These are phyloP conservation scores for Tursiops truncatus DNA, from an alignment of 2,113 vertebrate species.

Conservation along the genomic window DNA sequence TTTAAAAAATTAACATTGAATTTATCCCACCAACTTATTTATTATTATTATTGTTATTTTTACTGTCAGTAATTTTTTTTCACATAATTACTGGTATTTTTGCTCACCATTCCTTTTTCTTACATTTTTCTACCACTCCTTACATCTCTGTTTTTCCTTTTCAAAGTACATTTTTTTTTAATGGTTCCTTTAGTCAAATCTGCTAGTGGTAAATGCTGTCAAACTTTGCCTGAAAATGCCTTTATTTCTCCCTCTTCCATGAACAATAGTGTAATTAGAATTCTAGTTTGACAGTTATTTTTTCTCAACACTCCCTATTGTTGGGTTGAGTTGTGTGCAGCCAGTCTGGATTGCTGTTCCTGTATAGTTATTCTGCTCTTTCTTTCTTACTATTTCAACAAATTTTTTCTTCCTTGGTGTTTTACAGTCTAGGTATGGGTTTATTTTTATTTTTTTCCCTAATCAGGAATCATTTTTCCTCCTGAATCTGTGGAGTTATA, in stretches of 20 bases:
- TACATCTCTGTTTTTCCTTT: not conserved
- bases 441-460: not conserved
- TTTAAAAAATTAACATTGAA: not conserved
- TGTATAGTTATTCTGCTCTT: not conserved
- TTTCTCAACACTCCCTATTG: not conserved
- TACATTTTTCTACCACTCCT: not conserved
- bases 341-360: not conserved
- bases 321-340: not conserved
- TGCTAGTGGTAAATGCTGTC: not conserved
- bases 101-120: not conserved
- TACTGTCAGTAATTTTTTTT: not conserved
- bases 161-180: not conserved
- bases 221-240: not conserved
- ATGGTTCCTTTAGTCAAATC: not conserved
- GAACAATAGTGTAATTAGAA: not conserved
- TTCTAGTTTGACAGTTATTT: not conserved
- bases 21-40: not conserved
- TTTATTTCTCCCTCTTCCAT: not conserved
- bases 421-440: not conserved
- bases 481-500: not conserved
- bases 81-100: not conserved
- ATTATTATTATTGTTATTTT: not conserved
- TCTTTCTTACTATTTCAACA: not conserved
- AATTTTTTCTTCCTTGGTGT: not conserved
- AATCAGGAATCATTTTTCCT: not conserved